Percentiles rank a stretch among this genome's conserved stretches.
phyloP scores from a whole-genome alignment of 1,140 invertebrate genomes.

The Rhagoletis zephyria region DNA sequence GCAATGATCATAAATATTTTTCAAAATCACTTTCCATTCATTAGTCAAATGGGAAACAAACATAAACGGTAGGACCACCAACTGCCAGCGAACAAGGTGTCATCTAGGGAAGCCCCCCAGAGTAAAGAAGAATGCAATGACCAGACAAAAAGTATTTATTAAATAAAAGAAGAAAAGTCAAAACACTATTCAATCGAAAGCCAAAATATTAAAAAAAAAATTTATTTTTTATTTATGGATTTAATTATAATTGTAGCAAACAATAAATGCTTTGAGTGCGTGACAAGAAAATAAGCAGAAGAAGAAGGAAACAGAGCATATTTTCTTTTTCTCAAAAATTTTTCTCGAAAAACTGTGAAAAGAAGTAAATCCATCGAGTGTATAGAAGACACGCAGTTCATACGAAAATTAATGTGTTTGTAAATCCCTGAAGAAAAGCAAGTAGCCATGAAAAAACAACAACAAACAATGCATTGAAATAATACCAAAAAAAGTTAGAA shows the following conservation, averaged over 20 bases:
- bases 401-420: slow-evolving; percentile 29
- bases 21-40: slow-evolving; percentile 41
- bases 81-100: slow-evolving; percentile 26
- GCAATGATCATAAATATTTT: slow-evolving; percentile 31
- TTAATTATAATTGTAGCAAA: slow-evolving; percentile 42
- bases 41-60: slow-evolving; percentile 6
- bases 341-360: neutral
- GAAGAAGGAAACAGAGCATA: neutral
- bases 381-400: neutral
- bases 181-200: slow-evolving; percentile 34
- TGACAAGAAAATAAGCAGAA: neutral
- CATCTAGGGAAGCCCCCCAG: neutral
- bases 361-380: neutral
- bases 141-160: slow-evolving; percentile 9
- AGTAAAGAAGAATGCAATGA: slow-evolving; percentile 27
- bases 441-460: neutral
- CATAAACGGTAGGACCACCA: slow-evolving; percentile 50
- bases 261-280: neutral
- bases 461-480: neutral
- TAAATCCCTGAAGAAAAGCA: slow-evolving; percentile 3
- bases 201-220: neutral
- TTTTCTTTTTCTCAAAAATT: neutral
- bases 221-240: neutral
- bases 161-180: slow-evolving; percentile 30
- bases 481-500: neutral